Conservation (phyloP, 1,140 invertebrate species). For the Chrysopa pallens region DNA sequence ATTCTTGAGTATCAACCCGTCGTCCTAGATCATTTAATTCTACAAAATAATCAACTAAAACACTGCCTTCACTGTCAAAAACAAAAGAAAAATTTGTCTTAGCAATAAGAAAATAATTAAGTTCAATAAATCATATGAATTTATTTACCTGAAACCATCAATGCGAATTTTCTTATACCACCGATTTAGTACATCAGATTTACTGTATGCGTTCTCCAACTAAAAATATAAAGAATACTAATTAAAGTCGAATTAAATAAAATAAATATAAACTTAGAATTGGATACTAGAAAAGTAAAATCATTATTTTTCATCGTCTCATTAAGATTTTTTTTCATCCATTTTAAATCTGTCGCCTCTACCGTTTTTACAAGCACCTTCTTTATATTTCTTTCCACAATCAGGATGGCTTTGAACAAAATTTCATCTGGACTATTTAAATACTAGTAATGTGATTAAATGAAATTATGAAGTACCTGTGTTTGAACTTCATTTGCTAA, state of each 20-base stretch:
- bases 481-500: conserved; percentile 60
- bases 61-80: conserved; percentile 53
- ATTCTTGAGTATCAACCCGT: conserved; percentile 59
- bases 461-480: conserved; percentile 31
- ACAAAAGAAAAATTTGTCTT: not conserved
- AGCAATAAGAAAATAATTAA: conserved; percentile 9
- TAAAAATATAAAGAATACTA: conserved; percentile 31
- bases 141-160: conserved; percentile 56
- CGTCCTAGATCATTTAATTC: conserved; percentile 58
- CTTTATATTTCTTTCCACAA: not conserved
- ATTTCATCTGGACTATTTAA: not conserved
- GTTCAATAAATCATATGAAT: conserved; percentile 2
- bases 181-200: conserved; percentile 48
- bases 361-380: not conserved
- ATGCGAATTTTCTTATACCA: conserved; percentile 76
- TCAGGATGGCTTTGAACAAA: not conserved
- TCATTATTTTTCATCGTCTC: no score
- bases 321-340: no score
- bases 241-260: no score
- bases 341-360: no score
- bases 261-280: no score
- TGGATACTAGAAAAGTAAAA: no score
- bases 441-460: not conserved
- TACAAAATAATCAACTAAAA: conserved; percentile 77
- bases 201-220: conserved; percentile 65